Evolutionary conservation across 2,888 invertebrate genomes (phyloP), one percentile per base, ranked within the genome.

Genomic region (Cerastis leucographa): DNA sequence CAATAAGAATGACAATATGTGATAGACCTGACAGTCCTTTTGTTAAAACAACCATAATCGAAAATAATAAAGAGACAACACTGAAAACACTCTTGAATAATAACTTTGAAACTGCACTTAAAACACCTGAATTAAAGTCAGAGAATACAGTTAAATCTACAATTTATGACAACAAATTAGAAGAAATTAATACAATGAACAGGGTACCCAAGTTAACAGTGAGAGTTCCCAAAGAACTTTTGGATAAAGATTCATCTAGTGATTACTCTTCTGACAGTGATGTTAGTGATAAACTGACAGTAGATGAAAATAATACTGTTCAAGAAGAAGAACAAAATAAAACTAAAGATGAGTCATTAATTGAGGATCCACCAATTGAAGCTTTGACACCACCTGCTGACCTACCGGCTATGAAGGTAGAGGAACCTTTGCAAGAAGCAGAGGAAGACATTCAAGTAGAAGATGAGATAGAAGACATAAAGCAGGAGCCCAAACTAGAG

Each of bases 151-250:
- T 96, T 3, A 95, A 96, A 92, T 93, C 95, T 35, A 96, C 96
- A 82, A 96, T 96, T 88, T 96, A 96, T 92, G 96, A 96, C 90
- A 96, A 96, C 85, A 96, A 95, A 87, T 89, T 94, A 80, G 95
- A 96, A 84, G 94, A 95, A 87, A 90, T 92, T 64, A 96, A 95
- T 86, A 94, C 95, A 87, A 91, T 96, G 76, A 97, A 97, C 91
- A 97, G 97, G 93, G 97, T 97, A 84, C 98, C 97, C 87, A 98
- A 98, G 93, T 94, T 98, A 74, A 98, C 98, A 85, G 95, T 98
- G 42, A 97, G 98, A 92, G 97, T 97, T 85, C 97, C 97, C 66
- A 97, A 97, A 92, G 97, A 97, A 89, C 97, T 97, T 80, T 91
- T 96, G 80, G 97, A 97, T 86, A 97, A 96, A 90, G 95, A 96